Conservation (phyloP, 2,797 vertebrate genomes). For the Gouania willdenowi region DNA sequence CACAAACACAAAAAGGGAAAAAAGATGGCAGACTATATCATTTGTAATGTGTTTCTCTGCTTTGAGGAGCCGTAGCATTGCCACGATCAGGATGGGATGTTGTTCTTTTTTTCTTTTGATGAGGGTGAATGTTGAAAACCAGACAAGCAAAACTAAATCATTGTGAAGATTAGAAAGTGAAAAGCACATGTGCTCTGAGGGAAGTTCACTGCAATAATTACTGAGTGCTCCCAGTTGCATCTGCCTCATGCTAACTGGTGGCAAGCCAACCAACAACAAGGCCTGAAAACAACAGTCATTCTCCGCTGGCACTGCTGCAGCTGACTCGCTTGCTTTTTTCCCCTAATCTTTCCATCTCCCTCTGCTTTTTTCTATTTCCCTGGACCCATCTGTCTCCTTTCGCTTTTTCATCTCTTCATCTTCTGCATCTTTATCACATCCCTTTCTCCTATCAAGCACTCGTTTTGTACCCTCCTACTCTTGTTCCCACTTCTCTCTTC, state of each 20-base stretch:
- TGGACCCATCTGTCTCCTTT: constrained; percentile 64
- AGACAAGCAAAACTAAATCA: constrained; percentile 30
- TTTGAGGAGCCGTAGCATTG: not conserved
- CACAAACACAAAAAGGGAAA: not conserved
- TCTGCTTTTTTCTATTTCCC: constrained; percentile 43
- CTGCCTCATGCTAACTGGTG: constrained; percentile 67
- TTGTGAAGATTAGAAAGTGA: constrained; percentile 44
- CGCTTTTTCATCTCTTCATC: constrained; percentile 47
- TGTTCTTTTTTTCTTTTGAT: constrained; percentile 16
- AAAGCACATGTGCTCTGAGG: constrained; percentile 67
- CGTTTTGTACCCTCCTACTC: constrained; percentile 54
- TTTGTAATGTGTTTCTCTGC: constrained; percentile 20
- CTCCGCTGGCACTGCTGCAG: constrained; percentile 48
- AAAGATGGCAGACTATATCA: constrained; percentile 9
- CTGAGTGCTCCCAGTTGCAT: constrained; percentile 63
- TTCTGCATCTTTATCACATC: constrained; percentile 57
- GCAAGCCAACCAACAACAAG: constrained; percentile 57
- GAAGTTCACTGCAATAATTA: constrained; percentile 62
- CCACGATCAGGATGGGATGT: not conserved
- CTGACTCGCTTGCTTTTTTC: constrained; percentile 15
- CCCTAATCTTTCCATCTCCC: constrained; percentile 27
- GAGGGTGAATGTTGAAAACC: constrained; percentile 29
- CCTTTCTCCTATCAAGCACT: constrained; percentile 36
- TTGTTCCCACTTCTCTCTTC: constrained; percentile 49
- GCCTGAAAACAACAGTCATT: constrained; percentile 59